Base-by-base conservation (phyloP, 2,888 invertebrate species). In the Campoplex capitator region DNA sequence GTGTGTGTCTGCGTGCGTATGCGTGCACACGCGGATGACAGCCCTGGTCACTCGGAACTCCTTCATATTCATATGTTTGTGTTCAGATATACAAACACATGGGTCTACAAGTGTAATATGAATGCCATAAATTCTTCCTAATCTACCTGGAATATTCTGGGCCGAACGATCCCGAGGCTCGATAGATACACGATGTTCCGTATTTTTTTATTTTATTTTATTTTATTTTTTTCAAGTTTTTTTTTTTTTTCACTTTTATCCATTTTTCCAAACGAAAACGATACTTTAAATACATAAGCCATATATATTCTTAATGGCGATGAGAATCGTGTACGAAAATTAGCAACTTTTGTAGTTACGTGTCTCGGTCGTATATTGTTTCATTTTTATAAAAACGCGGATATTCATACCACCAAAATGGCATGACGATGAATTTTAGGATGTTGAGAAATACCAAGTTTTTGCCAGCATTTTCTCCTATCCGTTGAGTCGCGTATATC, bases 251-350 rank as follows among this genome's bases (percentile, higher is more conserved):
- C 68, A 35, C 42, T 28, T 45, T 76, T 48, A 38, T 38, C 38
- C 65, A 75, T 84, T 83, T 68, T 35, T 54, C 58, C 38, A 48
- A 73, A 68, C 54, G 23, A 77, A 32, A 58, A 71, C 62, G 58
- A 70, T 74, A 16, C 62, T 45, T 86, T 74, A 62, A 78, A 87
- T 84, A 84, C 71, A 87, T 84, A 75, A 48, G 79, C 82, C 67
- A 76, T 84, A 79, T 84, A 82, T 87, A 82, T 82, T 32, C 65
- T 87, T 83, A 79, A 83, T 71, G 79, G 71, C 67, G 80, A 76
- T 78, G 56, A 75, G 81, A 79, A 82, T 82, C 84, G 70, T 82
- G 75, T 84, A 82, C 70, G 78, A 62, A 75, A 87, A 76, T 82
- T 84, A 87, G 82, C 67, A 45, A 68, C 62, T 51, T 58, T 68